Base-by-base conservation (phyloP, 1,140 invertebrate genomes). In the Phortica variegata region DNA sequence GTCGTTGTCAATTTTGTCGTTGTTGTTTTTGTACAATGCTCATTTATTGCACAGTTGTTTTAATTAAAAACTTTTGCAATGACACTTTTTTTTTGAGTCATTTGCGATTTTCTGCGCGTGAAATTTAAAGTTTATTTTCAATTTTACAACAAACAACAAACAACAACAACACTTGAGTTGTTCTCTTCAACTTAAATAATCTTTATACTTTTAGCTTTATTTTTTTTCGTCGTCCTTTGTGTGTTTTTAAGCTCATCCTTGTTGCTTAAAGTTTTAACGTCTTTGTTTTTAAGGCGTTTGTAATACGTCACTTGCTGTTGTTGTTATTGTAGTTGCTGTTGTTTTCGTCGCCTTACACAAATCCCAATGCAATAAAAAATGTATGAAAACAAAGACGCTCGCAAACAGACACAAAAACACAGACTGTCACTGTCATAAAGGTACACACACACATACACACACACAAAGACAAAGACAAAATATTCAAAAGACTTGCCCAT, bases 31-130 rank as follows among this genome's bases (percentile, higher is more conserved):
- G 33, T 15, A n/a, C n/a, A n/a, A n/a, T n/a, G 43, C 56, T 60
- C 50, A 68, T 68, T 68, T 66, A 63, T 66, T 66, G 63, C 63
- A 60, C 46, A 60, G 63, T 68, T 66, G 68, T 66, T 66, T 66
- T 68, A 66, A 68, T 66, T 63, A 66, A 66, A 66, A 66, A 68
- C 60, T 66, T 66, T 68, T 39, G 61, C 61, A 66, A 54, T 66
- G 52, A 50, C 62, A 66, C 62, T 52, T 68, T 54, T 26, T 26
- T 45, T 37, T 15, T 17, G 19, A n/a, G 36, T 33, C 15, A 2
- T 13, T 21, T n/a, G 15, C 26, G 10, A 8, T 32, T 53, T 9
- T 19, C 18, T 6, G 10, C 23, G 5, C 23, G 5, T 26, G 23
- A 26, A 26, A 26, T 26, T 26, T 26, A 6, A 26, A 26, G 23